Evolutionary conservation across 2,888 invertebrate genomes (phyloP).

Genomic region (Mystacides longicornis): DNA sequence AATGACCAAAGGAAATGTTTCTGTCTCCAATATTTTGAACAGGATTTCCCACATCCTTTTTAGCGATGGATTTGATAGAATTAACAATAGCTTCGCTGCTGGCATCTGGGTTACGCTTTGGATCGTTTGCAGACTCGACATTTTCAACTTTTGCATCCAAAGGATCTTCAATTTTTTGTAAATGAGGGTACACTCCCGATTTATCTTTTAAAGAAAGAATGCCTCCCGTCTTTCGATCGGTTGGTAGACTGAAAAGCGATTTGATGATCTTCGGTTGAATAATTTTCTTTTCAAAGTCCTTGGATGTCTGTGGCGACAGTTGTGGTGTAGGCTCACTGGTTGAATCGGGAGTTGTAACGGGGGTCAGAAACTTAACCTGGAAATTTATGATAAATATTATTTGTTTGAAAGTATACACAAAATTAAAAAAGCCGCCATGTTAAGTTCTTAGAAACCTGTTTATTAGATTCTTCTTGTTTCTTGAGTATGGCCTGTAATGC

Average conservation of each 20-base stretch:
- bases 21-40: background rate
- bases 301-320: constrained; percentile 21
- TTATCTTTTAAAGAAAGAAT: constrained; percentile 49
- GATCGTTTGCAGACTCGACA: constrained; percentile 21
- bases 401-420: background rate
- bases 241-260: constrained; percentile 40
- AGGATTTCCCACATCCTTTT: background rate
- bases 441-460: no score
- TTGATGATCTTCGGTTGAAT: constrained; percentile 36
- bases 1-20: background rate
- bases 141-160: constrained; percentile 28
- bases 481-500: constrained; percentile 71
- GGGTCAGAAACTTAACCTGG: constrained; percentile 53
- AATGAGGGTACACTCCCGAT: constrained; percentile 46
- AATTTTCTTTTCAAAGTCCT: constrained; percentile 33
- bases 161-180: constrained; percentile 38
- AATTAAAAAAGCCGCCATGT: no score
- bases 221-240: constrained; percentile 45
- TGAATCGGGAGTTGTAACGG: constrained; percentile 42
- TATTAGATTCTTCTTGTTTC: constrained; percentile 61
- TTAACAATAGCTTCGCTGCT: constrained; percentile 3
- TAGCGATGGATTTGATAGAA: constrained; percentile 6
- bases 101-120: background rate
- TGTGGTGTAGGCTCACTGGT: constrained; percentile 31
- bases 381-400: constrained; percentile 18